Conservation (phyloP, 2,888 invertebrate genomes). For the Tipula vernalis region DNA sequence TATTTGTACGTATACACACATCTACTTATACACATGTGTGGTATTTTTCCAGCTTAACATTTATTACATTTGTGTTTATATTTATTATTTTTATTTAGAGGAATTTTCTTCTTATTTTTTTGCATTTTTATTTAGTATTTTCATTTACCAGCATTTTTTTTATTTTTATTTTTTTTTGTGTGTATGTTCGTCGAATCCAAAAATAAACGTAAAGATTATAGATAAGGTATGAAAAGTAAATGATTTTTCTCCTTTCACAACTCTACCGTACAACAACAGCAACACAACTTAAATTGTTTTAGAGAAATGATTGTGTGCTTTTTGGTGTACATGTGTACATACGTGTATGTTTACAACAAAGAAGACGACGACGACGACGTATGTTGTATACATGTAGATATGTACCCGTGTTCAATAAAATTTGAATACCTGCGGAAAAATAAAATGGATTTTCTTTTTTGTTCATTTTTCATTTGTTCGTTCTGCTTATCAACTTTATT, state of each 20-base stretch:
- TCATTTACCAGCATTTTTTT: neutral
- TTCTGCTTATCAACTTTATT: neutral
- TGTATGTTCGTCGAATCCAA: neutral
- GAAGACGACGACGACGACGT: neutral
- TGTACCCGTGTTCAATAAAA: neutral
- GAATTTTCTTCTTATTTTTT: neutral
- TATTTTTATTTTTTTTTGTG: neutral
- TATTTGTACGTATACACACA: neutral
- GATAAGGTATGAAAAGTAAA: neutral
- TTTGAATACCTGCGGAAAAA: constrained; percentile 4
- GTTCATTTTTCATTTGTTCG: neutral
- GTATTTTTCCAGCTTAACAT: neutral
- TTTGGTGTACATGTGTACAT: neutral
- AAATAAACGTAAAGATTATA: neutral
- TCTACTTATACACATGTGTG: neutral
- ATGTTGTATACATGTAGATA: neutral
- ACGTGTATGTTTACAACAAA: too few relatives aligned
- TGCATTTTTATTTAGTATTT: neutral
- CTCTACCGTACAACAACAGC: neutral
- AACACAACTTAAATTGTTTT: neutral
- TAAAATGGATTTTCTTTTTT: neutral
- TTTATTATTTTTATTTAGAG: neutral
- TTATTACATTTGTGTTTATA: neutral
- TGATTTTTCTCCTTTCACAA: neutral
- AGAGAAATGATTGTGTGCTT: neutral